Conservation (phyloP, 2,888 invertebrate species). For the Tenthredo notha region DNA sequence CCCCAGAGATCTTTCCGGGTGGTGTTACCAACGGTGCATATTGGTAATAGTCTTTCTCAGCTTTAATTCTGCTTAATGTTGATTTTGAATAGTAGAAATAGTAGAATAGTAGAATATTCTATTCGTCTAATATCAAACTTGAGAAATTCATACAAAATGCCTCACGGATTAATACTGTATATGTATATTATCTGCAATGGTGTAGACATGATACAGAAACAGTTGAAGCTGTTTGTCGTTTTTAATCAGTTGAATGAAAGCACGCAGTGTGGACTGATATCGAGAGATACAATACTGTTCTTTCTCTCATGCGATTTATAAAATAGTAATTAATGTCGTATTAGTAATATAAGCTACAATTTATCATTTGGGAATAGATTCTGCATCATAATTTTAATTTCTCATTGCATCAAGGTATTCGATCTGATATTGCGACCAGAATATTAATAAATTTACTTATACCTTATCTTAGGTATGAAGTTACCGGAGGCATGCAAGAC, state of each 20-base stretch:
- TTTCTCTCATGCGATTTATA: not conserved
- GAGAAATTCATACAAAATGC: not conserved
- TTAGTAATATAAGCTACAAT: not conserved
- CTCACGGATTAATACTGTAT: not conserved
- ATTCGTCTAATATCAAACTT: too few relatives aligned
- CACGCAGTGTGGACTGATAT: not conserved
- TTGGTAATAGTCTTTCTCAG: slow-evolving; percentile 84
- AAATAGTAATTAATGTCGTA: not conserved
- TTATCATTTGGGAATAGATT: not conserved
- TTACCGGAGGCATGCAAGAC: slow-evolving; percentile 97
- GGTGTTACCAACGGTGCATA: slow-evolving; percentile 95
- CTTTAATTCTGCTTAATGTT: not conserved
- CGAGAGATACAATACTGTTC: not conserved
- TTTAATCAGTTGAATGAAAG: not conserved
- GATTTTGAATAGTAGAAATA: slow-evolving; percentile 3
- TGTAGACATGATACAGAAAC: not conserved
- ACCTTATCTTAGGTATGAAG: slow-evolving; percentile 74
- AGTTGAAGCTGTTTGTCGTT: not conserved
- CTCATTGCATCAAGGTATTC: slow-evolving; percentile 8
- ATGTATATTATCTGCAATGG: not conserved
- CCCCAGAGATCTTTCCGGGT: slow-evolving; percentile 85
- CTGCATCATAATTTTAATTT: not conserved
- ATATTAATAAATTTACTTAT: slow-evolving; percentile 48
- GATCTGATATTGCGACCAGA: slow-evolving; percentile 33
- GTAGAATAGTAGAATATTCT: too few relatives aligned